Percentiles rank a stretch among this genome's conserved stretches.
phyloP scores from a whole-genome alignment of 2,113 vertebrate genomes.

The Typhlomys cinereus region DNA sequence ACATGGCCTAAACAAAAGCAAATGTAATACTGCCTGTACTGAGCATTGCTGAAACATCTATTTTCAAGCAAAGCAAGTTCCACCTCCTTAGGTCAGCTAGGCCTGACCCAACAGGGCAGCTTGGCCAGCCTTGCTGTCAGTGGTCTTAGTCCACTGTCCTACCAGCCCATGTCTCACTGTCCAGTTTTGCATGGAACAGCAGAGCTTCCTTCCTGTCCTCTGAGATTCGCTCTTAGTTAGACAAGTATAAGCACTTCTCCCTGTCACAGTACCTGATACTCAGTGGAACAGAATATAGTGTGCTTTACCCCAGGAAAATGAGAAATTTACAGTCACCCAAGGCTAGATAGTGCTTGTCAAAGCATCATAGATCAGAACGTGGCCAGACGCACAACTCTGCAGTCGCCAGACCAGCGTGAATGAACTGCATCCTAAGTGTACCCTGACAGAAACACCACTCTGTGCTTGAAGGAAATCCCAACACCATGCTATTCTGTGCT shows the following conservation, averaged over 20 bases:
- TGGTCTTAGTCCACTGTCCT: not conserved
- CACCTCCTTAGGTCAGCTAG: not conserved
- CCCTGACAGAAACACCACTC: not conserved
- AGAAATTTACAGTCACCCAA: not conserved
- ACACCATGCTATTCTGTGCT: not conserved
- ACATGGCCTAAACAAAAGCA: slow-evolving; percentile 17
- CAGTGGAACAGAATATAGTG: not conserved
- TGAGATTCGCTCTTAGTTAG: not conserved
- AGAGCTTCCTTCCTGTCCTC: not conserved
- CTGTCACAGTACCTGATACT: not conserved
- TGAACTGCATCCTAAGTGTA: not conserved
- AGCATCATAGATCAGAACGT: not conserved
- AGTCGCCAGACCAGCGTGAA: not conserved
- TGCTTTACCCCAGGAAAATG: not conserved
- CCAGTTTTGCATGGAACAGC: not conserved
- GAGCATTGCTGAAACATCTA: not conserved
- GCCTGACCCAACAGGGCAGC: not conserved
- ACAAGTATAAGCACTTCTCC: not conserved
- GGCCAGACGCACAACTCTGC: not conserved
- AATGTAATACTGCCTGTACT: slow-evolving; percentile 62
- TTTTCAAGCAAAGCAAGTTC: not conserved
- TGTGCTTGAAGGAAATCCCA: not conserved
- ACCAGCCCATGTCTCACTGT: fast-evolving
- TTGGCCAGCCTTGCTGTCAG: not conserved
- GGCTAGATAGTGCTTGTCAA: not conserved